Evolutionary conservation across 2,888 invertebrate species (phyloP).

Genomic region (Melanchra persicariae): DNA sequence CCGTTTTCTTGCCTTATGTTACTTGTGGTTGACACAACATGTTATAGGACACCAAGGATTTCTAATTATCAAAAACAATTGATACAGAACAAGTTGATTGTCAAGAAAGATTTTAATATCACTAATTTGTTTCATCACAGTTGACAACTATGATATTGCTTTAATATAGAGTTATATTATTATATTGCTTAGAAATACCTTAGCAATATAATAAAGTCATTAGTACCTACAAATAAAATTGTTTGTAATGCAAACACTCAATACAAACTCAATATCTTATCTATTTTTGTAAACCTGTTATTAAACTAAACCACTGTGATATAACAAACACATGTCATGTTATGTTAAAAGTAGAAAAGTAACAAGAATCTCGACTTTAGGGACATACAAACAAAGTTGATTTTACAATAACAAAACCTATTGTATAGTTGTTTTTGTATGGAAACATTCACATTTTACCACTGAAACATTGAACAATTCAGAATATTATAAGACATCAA

Average conservation of each 20-base stretch:
- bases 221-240: neutral
- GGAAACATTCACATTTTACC: neutral
- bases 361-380: neutral
- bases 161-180: neutral
- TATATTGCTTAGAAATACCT: neutral
- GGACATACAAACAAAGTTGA: neutral
- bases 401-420: neutral
- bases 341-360: neutral
- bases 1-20: no score
- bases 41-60: no score
- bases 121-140: neutral
- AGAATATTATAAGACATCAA: no score
- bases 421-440: neutral
- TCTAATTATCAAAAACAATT: no score
- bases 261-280: neutral
- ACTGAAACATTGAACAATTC: neutral
- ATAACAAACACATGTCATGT: neutral
- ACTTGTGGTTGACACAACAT: no score
- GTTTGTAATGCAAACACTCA: neutral
- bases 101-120: no score
- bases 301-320: neutral
- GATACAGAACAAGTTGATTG: no score
- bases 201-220: no score
- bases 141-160: no score
- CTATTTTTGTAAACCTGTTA: neutral